These are phyloP conservation scores for Diacarnus erythraeanus DNA, from an alignment of 37 sponge, comb jelly and placozoan genomes.

Conservation along the genomic window DNA sequence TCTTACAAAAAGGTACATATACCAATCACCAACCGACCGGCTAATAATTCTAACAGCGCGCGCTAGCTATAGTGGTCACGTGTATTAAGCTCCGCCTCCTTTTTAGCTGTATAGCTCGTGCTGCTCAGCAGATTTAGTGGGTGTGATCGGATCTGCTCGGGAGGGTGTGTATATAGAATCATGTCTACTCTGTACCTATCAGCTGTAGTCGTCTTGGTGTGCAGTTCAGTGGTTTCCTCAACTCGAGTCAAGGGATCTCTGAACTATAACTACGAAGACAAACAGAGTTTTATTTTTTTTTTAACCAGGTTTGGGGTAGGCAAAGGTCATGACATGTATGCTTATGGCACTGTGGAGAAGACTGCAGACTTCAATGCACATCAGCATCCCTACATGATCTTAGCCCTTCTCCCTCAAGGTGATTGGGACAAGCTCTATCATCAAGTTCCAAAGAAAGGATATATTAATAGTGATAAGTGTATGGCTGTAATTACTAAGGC, in stretches of 20 bases:
- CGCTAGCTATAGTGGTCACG: too few species aligned
- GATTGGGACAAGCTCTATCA: slow-evolving; percentile 18
- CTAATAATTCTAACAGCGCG: too few species aligned
- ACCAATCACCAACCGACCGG: too few species aligned
- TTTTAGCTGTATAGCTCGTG: too few species aligned
- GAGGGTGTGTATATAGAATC: too few species aligned
- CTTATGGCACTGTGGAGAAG: slow-evolving; percentile 6
- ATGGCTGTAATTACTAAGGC: background rate
- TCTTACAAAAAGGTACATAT: too few species aligned
- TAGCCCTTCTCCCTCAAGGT: slow-evolving; percentile 20
- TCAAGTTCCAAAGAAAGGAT: background rate
- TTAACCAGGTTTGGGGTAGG: slow-evolving; percentile 36
- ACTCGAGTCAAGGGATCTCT: slow-evolving; percentile 1
- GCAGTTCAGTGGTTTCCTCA: background rate
- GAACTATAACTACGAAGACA: background rate
- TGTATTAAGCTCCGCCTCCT: too few species aligned
- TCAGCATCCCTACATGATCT: background rate
- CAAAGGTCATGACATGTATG: background rate
- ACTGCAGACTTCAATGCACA: background rate
- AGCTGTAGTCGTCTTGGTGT: background rate
- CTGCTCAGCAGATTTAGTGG: too few species aligned
- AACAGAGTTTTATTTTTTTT: background rate
- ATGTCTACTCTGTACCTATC: too few species aligned
- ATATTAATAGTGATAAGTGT: background rate
- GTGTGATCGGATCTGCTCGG: too few species aligned